Evolutionary conservation across 92 coral and sea anemone species (phyloP).

Genomic region (Zoanthus sansibaricus): DNA sequence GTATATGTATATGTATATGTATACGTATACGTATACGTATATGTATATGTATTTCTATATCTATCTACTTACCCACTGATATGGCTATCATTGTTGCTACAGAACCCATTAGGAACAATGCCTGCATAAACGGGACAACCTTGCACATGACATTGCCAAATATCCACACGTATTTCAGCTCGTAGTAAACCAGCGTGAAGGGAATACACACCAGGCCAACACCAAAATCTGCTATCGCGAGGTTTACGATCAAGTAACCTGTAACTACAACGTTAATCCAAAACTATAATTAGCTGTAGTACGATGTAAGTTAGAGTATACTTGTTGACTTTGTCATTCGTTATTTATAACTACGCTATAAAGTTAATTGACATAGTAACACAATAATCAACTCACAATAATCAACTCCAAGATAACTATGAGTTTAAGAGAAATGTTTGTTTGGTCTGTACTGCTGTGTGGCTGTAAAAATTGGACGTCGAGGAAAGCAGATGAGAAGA

Average conservation of each 20-base stretch:
- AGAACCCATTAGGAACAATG: constrained; percentile 94
- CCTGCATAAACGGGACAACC: constrained; percentile 79
- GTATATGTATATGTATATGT: too few species aligned
- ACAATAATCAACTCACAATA: too few species aligned
- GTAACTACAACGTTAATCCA: constrained; percentile 65
- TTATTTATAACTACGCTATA: too few species aligned
- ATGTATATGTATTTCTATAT: background rate
- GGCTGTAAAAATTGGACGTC: too few species aligned
- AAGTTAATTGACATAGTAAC: too few species aligned
- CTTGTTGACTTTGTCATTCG: too few species aligned
- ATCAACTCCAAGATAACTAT: too few species aligned
- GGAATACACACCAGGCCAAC: constrained; percentile 95
- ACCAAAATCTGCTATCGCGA: constrained; percentile 95
- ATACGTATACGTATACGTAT: too few species aligned
- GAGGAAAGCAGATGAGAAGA: too few species aligned
- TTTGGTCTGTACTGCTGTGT: too few species aligned
- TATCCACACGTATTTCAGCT: constrained; percentile 85
- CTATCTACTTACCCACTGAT: constrained; percentile 78
- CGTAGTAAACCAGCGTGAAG: constrained; percentile 87
- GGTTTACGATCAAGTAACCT: constrained; percentile 91
- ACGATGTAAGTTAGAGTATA: too few species aligned
- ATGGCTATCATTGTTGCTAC: constrained; percentile 95
- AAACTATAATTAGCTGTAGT: background rate
- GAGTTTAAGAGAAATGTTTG: too few species aligned
- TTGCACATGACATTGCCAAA: constrained; percentile 95